A percentile compares a stretch with the other conserved stretches of the same genome.
Evolutionary conservation across 2,797 vertebrate genomes (phyloP).

Genomic region (Capromys pilorides): DNA sequence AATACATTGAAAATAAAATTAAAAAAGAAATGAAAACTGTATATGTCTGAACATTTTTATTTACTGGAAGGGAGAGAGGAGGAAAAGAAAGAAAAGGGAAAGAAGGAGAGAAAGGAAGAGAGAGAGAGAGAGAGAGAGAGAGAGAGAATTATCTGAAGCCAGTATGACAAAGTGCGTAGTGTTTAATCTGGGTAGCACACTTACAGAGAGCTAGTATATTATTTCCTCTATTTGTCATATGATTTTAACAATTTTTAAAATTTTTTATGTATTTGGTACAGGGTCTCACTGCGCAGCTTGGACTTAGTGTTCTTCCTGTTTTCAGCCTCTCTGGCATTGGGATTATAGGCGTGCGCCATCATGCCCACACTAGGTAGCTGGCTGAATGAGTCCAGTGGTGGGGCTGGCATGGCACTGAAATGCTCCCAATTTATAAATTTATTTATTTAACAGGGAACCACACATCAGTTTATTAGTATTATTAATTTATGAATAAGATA

Average conservation of each 20-base stretch:
- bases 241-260: not conserved
- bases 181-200: constrained; percentile 18
- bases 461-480: too few species aligned
- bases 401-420: not conserved
- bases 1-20: not conserved
- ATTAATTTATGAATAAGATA: too few species aligned
- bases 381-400: too few species aligned
- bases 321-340: too few species aligned
- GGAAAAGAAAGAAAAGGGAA: not conserved
- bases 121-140: not conserved
- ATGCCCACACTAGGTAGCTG: too few species aligned
- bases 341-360: too few species aligned
- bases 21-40: constrained; percentile 7
- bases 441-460: too few species aligned
- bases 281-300: too few species aligned
- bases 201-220: constrained; percentile 37
- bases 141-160: not conserved
- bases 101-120: not conserved
- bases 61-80: constrained; percentile 29
- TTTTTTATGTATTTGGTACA: too few species aligned
- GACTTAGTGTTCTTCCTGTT: too few species aligned
- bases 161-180: not conserved
- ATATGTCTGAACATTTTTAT: constrained; percentile 28
- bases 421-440: constrained; percentile 22
- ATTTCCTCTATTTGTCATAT: constrained; percentile 30